Conservation (phyloP, 2,113 vertebrate genomes). For the Emydocephalus ijimae region DNA sequence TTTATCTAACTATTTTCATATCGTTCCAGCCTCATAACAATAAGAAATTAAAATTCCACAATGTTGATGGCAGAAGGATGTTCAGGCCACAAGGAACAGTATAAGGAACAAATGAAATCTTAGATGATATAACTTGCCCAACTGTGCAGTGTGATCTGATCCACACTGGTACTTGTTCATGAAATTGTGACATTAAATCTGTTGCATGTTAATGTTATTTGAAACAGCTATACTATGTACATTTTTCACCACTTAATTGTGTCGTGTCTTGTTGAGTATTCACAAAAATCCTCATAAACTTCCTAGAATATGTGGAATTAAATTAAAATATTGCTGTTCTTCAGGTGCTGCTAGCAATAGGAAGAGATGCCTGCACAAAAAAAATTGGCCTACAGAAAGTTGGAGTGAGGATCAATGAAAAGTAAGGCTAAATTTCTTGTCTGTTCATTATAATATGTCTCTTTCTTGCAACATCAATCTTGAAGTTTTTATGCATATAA, state of each 20-base stretch:
- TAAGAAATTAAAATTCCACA: neutral
- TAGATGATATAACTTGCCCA: neutral
- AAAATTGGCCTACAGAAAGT: slow-evolving; percentile 77
- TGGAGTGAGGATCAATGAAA: slow-evolving; percentile 78
- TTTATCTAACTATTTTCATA: neutral
- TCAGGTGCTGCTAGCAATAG: slow-evolving; percentile 79
- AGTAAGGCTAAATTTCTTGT: slow-evolving; percentile 62
- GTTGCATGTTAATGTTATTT: neutral
- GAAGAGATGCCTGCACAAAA: slow-evolving; percentile 77
- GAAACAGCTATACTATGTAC: neutral
- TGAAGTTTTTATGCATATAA: neutral
- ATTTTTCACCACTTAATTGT: neutral
- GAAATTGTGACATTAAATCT: neutral
- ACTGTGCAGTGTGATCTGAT: neutral
- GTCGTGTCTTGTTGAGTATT: neutral
- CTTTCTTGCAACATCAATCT: rapidly evolving
- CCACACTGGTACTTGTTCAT: neutral
- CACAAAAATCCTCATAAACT: neutral
- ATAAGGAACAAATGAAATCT: neutral
- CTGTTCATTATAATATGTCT: neutral
- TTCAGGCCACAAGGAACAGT: neutral
- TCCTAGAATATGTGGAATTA: neutral
- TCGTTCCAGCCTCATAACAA: neutral
- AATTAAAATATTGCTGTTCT: slow-evolving; percentile 15
- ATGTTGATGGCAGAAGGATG: neutral